Evolutionary conservation across 2,113 vertebrate species (phyloP).

Genomic region (Engraulis encrasicolus): DNA sequence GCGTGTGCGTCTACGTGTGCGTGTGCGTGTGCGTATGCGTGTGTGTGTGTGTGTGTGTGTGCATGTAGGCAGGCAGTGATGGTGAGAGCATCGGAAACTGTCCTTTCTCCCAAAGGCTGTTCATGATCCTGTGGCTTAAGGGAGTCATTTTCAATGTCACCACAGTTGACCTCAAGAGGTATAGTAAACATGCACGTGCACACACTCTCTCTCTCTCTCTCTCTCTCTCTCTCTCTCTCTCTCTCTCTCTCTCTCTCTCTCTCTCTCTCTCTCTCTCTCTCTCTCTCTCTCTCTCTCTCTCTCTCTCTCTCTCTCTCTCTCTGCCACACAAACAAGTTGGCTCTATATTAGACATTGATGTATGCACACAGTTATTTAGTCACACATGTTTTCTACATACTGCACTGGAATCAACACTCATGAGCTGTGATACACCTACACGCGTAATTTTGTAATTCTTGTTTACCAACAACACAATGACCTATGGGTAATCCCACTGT

Average conservation of each 20-base stretch:
- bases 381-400: no score
- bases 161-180: slow-evolving; percentile 95
- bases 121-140: slow-evolving; percentile 98
- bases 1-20: no score
- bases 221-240: no score
- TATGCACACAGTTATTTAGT: no score
- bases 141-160: slow-evolving; percentile 96
- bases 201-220: no score
- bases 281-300: not conserved
- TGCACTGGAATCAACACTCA: no score
- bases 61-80: slow-evolving; percentile 86
- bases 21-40: slow-evolving; percentile 16
- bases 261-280: not conserved
- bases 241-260: not conserved
- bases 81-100: slow-evolving; percentile 95
- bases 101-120: slow-evolving; percentile 94
- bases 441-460: no score
- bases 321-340: no score
- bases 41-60: slow-evolving; percentile 30
- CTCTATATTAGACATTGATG: no score
- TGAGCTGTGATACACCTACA: no score
- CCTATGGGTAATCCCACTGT: no score
- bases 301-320: not conserved
- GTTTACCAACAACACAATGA: no score
- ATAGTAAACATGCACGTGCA: slow-evolving; percentile 45